phyloP scores from a whole-genome alignment of 2,888 invertebrate genomes.

The Tenthredo scrophulariae region DNA sequence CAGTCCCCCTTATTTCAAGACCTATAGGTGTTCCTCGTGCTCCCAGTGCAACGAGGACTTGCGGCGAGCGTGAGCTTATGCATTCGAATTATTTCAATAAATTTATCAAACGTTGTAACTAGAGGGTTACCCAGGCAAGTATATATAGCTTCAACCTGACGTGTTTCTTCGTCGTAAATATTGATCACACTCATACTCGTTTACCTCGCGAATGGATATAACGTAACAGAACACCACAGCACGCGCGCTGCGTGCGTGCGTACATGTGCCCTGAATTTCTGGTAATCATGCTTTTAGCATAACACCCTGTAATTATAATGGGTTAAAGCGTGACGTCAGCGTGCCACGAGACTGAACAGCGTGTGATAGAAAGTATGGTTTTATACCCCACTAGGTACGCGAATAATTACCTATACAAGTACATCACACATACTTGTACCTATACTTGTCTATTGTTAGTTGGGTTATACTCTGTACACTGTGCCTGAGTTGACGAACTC shows the following conservation, averaged over 20 bases:
- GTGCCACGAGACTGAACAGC: conserved; percentile 17
- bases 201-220: background rate
- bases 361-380: conserved; percentile 43
- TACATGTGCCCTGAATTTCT: conserved; percentile 44
- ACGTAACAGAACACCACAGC: background rate
- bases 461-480: background rate
- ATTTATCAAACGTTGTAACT: conserved; percentile 16
- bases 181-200: conserved; percentile 12
- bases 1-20: background rate
- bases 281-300: conserved; percentile 62
- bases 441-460: conserved; percentile 40
- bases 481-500: conserved; percentile 23
- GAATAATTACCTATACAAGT: conserved; percentile 18
- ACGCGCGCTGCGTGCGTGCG: conserved; percentile 19
- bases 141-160: conserved; percentile 20
- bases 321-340: conserved; percentile 57
- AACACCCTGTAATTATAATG: conserved; percentile 56
- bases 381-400: conserved; percentile 34
- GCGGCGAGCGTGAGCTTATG: background rate
- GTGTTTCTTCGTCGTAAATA: conserved; percentile 49
- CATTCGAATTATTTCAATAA: conserved; percentile 23
- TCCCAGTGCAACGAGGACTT: background rate
- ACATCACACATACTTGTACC: conserved; percentile 48
- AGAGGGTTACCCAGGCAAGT: conserved; percentile 1
- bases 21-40: background rate